Percentiles rank a stretch among this genome's conserved stretches.
phyloP scores from a whole-genome alignment of 2,888 invertebrate species.

The Polyploca ridens region DNA sequence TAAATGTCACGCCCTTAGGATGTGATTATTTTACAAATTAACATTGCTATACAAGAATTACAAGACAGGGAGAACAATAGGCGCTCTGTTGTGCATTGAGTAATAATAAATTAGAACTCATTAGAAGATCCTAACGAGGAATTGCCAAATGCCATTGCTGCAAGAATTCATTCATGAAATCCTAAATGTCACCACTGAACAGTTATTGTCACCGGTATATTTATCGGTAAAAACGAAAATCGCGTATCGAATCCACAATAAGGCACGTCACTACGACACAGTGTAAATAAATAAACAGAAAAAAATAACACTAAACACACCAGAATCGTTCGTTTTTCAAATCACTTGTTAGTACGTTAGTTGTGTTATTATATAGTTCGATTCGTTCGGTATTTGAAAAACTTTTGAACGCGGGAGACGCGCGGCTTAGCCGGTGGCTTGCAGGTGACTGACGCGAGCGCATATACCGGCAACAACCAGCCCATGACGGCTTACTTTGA shows the following conservation, averaged over 20 bases:
- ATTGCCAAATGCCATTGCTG: slow-evolving; percentile 33
- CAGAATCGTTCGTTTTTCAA: slow-evolving; percentile 49
- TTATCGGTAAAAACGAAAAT: slow-evolving; percentile 54
- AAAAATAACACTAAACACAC: slow-evolving; percentile 50
- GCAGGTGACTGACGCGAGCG: slow-evolving; percentile 76
- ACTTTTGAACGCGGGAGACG: slow-evolving; percentile 51
- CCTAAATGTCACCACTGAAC: slow-evolving; percentile 39
- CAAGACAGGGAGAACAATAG: slow-evolving; percentile 1
- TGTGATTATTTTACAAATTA: slow-evolving; percentile 5
- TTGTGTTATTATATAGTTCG: slow-evolving; percentile 61
- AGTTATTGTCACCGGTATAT: slow-evolving; percentile 66
- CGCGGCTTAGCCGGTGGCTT: slow-evolving; percentile 67
- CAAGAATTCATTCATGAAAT: slow-evolving; percentile 31
- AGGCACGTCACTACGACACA: slow-evolving; percentile 48
- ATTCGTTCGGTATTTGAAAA: slow-evolving; percentile 56
- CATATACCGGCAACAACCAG: slow-evolving; percentile 53
- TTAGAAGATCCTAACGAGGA: slow-evolving; percentile 15
- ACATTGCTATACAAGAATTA: neutral
- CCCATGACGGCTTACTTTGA: slow-evolving; percentile 62
- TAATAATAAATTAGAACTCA: slow-evolving; percentile 23
- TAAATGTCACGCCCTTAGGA: neutral
- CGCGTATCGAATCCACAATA: slow-evolving; percentile 65
- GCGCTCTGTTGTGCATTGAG: neutral
- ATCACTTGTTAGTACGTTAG: slow-evolving; percentile 55
- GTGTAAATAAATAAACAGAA: slow-evolving; percentile 44